These are phyloP conservation scores for Lichenostomus cassidix DNA, from an alignment of 2,113 vertebrate genomes.

Conservation along the genomic window DNA sequence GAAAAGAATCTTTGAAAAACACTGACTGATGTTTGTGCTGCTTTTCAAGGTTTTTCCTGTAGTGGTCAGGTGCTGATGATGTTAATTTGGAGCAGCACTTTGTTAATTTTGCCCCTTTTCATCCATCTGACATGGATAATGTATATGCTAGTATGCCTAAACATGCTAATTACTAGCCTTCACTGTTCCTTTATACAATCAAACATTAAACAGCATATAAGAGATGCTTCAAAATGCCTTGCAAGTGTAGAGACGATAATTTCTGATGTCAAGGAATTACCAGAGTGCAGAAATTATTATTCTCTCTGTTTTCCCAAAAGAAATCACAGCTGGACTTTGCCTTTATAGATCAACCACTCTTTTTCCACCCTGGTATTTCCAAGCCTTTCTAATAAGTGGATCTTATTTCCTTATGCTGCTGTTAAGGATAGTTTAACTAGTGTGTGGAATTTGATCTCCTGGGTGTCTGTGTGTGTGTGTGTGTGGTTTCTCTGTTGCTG, in stretches of 20 bases:
- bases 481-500: not conserved
- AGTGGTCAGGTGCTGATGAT: not conserved
- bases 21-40: not conserved
- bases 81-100: not conserved
- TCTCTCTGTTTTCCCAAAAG: not conserved
- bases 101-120: slow-evolving; percentile 11
- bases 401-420: not conserved
- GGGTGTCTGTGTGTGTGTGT: accelerated
- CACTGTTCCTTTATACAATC: not conserved
- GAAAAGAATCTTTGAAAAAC: not conserved
- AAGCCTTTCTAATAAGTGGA: not conserved
- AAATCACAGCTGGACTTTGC: not conserved
- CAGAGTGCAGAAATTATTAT: not conserved
- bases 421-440: not conserved
- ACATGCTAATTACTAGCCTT: not conserved
- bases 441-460: not conserved
- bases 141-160: not conserved
- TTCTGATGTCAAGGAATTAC: not conserved
- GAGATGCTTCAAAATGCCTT: not conserved
- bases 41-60: not conserved
- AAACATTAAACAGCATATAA: not conserved
- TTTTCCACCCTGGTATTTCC: not conserved
- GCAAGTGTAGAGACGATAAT: not conserved
- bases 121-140: not conserved
- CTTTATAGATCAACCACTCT: not conserved